These are phyloP conservation scores for Sprattus sprattus DNA, from an alignment of 2,113 vertebrate genomes.

Conservation along the genomic window DNA sequence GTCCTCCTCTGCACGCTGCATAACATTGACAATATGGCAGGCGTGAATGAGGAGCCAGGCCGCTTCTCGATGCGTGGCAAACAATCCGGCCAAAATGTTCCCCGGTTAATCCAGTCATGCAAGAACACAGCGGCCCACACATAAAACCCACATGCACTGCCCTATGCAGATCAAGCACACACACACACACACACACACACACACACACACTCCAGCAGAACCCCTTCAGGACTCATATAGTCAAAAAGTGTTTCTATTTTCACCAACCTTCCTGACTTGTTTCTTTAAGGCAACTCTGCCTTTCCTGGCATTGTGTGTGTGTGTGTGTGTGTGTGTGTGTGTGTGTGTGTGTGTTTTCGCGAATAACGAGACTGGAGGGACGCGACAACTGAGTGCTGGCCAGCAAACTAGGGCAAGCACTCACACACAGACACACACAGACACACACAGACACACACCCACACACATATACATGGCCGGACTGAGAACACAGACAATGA, in stretches of 20 bases:
- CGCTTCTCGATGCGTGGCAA: no score
- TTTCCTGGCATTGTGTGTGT: slow-evolving; percentile 73
- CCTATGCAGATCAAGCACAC: slow-evolving; percentile 28
- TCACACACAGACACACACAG: slow-evolving; percentile 34
- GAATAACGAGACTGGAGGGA: slow-evolving; percentile 27
- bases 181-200: slow-evolving; percentile 28
- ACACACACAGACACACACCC: background rate
- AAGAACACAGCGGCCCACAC: background rate
- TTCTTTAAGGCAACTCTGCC: slow-evolving; percentile 65
- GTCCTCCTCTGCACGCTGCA: no score
- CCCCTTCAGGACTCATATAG: slow-evolving; percentile 26
- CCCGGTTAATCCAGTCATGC: background rate
- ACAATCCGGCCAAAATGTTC: background rate
- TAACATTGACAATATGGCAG: no score
- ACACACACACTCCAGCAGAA: background rate
- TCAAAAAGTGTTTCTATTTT: slow-evolving; percentile 66
- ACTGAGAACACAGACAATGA: background rate
- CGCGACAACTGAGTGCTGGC: slow-evolving; percentile 45
- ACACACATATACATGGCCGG: slow-evolving; percentile 13
- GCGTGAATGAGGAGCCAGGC: no score
- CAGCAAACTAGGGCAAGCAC: slow-evolving; percentile 51
- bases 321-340: slow-evolving; percentile 53
- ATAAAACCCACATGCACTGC: background rate
- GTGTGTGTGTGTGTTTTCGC: background rate
- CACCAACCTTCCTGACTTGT: slow-evolving; percentile 48